Evolutionary conservation across 2,888 invertebrate species (phyloP), one percentile per base, ranked within the genome.

Genomic region (Coelinius sp.): DNA sequence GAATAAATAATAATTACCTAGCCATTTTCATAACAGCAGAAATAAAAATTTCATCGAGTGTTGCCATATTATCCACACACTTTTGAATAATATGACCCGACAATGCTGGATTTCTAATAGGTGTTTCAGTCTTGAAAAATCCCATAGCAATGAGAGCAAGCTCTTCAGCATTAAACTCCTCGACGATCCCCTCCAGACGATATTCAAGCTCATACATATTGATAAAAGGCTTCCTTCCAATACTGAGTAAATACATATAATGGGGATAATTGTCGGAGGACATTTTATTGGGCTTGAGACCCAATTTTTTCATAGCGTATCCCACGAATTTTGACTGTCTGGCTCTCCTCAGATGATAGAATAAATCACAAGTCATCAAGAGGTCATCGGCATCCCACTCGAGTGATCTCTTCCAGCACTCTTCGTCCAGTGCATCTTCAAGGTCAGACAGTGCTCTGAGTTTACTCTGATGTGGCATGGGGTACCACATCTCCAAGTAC

Each of bases 41-140:
- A 38, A 95, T 84, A 7, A 91, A 89, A 12, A 94, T 91, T 82
- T 93, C 92, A 82, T 93, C 90, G 10, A 93, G 88, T 2, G 83
- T 87, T 22, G 90, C 85, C 17, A 90, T 80, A 75, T 91, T 88
- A 7, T 88, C 82, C n/a, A 89, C 89, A 0, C 92, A 83, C 80
- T 88, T 89, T 1, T 88, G 77, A 38, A 93, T 90, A 0, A 93
- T 88, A 66, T 88, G 88, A 1, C 87, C 79, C 0, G 92, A 67
- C 49, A 94, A 79, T 0, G 85, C 81, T 2, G 83, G 77, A 83
- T 88, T 90, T 74, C 90, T 89, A 63, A 95, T 89, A 14, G 89
- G 90, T 0, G 92, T 92, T 87, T 92, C 90, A 14, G 92, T 92
- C 88, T 95, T 95, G 80, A 95, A 95, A 84, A 93, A 94, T 0